phyloP scores from a whole-genome alignment of 2,888 invertebrate genomes.

The Brenthis ino region DNA sequence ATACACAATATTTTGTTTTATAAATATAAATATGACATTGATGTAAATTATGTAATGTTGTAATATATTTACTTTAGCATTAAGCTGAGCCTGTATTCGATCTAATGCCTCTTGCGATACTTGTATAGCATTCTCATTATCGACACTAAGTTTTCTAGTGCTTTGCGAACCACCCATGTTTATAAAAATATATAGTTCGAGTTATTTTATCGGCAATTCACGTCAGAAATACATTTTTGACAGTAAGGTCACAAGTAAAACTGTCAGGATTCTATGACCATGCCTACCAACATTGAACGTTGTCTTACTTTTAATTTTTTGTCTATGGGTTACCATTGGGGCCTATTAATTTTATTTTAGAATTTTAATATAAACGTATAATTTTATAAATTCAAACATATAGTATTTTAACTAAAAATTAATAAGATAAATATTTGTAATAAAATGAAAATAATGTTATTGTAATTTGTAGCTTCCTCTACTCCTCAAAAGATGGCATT shows the following conservation, averaged over 20 bases:
- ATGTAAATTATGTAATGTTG: slow-evolving; percentile 77
- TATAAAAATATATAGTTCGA: slow-evolving; percentile 58
- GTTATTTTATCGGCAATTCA: slow-evolving; percentile 68
- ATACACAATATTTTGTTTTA: slow-evolving; percentile 48
- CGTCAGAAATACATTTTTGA: slow-evolving; percentile 72
- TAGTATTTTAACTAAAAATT: not conserved
- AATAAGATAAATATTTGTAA: not conserved
- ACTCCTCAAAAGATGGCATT: slow-evolving; percentile 41
- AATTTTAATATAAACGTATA: not conserved
- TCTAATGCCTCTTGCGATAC: slow-evolving; percentile 77
- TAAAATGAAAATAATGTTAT: too few species aligned
- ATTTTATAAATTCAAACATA: not conserved
- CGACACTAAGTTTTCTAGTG: slow-evolving; percentile 76
- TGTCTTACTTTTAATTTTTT: not conserved
- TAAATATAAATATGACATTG: slow-evolving; percentile 68
- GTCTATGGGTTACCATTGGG: not conserved
- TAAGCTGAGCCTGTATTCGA: slow-evolving; percentile 72
- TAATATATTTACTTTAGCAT: slow-evolving; percentile 70
- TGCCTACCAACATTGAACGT: slow-evolving; percentile 21
- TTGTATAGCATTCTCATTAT: slow-evolving; percentile 77
- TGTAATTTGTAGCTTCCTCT: not conserved
- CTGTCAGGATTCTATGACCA: slow-evolving; percentile 6
- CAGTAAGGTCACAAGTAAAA: slow-evolving; percentile 25
- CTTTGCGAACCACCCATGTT: slow-evolving; percentile 84
- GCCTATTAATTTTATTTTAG: too few species aligned